A percentile compares a stretch with the other conserved stretches of the same genome.
phyloP scores from a whole-genome alignment of 2,888 invertebrate species.

The Lamproptera curius region DNA sequence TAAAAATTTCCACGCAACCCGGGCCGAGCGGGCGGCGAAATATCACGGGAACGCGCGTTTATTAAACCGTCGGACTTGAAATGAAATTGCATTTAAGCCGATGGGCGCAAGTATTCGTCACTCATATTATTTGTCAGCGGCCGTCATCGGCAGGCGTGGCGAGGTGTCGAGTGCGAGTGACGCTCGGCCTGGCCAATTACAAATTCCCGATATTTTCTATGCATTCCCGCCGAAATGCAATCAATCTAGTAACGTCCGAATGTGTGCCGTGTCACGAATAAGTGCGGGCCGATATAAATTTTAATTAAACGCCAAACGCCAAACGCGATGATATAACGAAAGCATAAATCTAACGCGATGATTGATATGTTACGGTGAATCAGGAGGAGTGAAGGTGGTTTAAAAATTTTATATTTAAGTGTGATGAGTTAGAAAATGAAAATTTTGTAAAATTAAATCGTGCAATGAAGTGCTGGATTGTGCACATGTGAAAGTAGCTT shows the following conservation, averaged over 20 bases:
- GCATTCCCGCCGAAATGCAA: conserved; percentile 64
- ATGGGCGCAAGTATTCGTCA: conserved; percentile 46
- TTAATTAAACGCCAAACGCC: conserved; percentile 4
- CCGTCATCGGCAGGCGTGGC: conserved; percentile 60
- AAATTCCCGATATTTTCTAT: conserved; percentile 74
- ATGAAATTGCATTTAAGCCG: conserved; percentile 55
- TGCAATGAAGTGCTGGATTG: no score
- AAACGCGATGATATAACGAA: background rate
- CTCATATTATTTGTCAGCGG: conserved; percentile 71
- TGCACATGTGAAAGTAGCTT: no score
- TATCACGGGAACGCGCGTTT: background rate
- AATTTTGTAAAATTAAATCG: no score
- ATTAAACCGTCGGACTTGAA: conserved; percentile 29
- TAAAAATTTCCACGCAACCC: no score
- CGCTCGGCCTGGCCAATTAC: conserved; percentile 68
- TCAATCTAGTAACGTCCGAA: conserved; percentile 48
- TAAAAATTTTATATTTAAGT: no score
- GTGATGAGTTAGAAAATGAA: no score
- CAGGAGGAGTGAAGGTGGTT: no score
- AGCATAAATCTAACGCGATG: background rate
- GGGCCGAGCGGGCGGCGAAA: no score
- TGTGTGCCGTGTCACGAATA: conserved; percentile 10
- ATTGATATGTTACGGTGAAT: no score
- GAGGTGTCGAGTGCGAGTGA: conserved; percentile 57
- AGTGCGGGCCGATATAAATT: conserved; percentile 15